A percentile compares a stretch with the other conserved stretches of the same genome.
These are phyloP conservation scores for Ammospiza maritima DNA, from an alignment of 2,797 vertebrate species.

Conservation along the genomic window DNA sequence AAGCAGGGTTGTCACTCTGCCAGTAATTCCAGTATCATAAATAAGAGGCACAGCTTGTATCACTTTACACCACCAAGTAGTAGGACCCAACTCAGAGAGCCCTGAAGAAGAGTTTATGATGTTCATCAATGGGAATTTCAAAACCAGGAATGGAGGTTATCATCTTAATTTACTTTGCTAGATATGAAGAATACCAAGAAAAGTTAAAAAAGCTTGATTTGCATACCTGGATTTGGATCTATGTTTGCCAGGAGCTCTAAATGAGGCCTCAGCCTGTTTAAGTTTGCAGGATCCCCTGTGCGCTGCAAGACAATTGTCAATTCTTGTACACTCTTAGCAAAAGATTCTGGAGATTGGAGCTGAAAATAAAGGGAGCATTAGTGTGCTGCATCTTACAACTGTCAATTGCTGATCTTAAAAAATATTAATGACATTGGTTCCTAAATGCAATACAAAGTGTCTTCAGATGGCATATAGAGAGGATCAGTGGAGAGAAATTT, in stretches of 20 bases:
- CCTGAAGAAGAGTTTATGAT: not conserved
- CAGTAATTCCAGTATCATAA: not conserved
- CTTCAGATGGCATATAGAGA: slow-evolving; percentile 77
- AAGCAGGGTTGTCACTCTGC: not conserved
- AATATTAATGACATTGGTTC: not conserved
- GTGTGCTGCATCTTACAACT: not conserved
- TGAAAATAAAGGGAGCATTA: slow-evolving; percentile 64
- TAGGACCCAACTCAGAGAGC: not conserved
- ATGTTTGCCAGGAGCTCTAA: slow-evolving; percentile 95
- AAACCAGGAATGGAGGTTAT: not conserved
- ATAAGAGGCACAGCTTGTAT: not conserved
- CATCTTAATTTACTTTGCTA: not conserved
- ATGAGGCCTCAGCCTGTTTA: slow-evolving; percentile 90
- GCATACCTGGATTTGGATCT: slow-evolving; percentile 93
- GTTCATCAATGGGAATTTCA: not conserved
- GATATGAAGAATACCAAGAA: not conserved
- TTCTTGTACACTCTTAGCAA: slow-evolving; percentile 97
- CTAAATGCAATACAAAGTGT: slow-evolving; percentile 10
- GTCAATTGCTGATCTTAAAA: not conserved
- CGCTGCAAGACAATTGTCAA: slow-evolving; percentile 95
- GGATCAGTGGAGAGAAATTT: slow-evolving; percentile 77
- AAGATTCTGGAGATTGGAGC: slow-evolving; percentile 96
- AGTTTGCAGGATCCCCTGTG: slow-evolving; percentile 93
- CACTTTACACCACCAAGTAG: not conserved
- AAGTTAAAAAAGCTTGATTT: not conserved